Conservation (phyloP, 2,113 vertebrate species). For the Ophthalmolycus amberensis region DNA sequence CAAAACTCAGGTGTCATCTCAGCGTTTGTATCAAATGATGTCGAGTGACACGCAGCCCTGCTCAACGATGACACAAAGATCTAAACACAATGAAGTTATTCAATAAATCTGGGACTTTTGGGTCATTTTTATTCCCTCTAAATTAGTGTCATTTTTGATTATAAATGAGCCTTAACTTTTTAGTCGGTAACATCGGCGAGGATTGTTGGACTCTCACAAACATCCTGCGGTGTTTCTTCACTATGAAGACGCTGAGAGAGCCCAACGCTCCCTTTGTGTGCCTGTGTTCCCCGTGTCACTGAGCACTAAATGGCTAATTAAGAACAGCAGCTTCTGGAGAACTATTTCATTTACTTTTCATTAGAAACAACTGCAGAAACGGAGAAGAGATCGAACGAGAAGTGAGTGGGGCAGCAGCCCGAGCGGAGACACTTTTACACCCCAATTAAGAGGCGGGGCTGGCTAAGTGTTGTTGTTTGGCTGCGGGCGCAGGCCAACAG, state of each 20-base stretch:
- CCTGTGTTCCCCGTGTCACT: constrained; percentile 1
- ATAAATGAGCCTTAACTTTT: not conserved
- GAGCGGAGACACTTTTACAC: constrained; percentile 49
- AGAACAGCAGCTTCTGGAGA: constrained; percentile 25
- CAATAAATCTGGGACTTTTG: not conserved
- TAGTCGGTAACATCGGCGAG: not conserved
- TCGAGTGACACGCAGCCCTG: not conserved
- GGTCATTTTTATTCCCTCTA: not conserved
- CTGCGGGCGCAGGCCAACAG: constrained; percentile 51
- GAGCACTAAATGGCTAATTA: constrained; percentile 50
- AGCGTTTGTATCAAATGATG: not conserved
- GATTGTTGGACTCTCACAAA: not conserved
- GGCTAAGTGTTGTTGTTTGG: constrained; percentile 58
- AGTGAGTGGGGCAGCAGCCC: constrained; percentile 28
- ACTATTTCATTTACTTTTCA: constrained; percentile 43
- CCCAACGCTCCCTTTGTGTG: not conserved
- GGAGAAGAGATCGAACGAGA: not conserved
- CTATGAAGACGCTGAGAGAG: not conserved
- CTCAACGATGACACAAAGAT: no score
- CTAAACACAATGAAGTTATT: not conserved
- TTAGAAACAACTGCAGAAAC: constrained; percentile 40
- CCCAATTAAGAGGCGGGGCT: constrained; percentile 38
- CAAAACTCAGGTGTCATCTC: not conserved
- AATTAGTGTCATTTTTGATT: not conserved
- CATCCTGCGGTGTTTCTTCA: not conserved